Base-by-base conservation (phyloP, 1,140 invertebrate genomes). In the Lutraria rhynchaena region DNA sequence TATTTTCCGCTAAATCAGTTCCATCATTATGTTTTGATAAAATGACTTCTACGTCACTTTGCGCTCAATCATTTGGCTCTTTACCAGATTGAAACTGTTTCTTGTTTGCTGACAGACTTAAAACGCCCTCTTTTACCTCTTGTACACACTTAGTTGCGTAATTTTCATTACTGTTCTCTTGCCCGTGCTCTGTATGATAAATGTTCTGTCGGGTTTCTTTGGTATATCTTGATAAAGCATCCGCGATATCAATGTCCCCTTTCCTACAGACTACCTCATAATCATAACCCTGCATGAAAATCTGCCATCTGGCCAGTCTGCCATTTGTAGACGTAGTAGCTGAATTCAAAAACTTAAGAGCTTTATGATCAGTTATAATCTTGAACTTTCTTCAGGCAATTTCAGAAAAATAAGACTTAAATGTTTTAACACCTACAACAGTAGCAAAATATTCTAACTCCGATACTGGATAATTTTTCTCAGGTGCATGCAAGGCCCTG, bases 311-410 rank as follows among this genome's bases (percentile, higher is more conserved):
- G 1, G 70, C 70, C 24, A 74, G 31, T 19, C 70, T 74, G 58
- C 33, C 29, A 41, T 71, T 71, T 53, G 46, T 9, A 22, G 46
- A 71, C 1, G 24, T 71, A 5, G 11, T 35, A 7, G 24, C 11
- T 1, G 22, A n/a, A 27, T 71, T 71, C 1, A 71, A 31, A 44
- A 4, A 22, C 35, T 29, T 71, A 1, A 71, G n/a, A 57, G 69
- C 51, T 57, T 71, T 53, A 57, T 71, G 69, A 27, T 71, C 69
- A 15, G 69, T 71, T 2, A 55, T 29, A 55, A 71, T 71, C 17
- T 5, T 71, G 69, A 71, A 71, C 17, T 29, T 33, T 33, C 11
- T 29, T 13, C 69, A 46, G 19, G 49, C n/a, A n/a, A n/a, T n/a
- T n/a, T n/a, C 35, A 9, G 69, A 53, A 24, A 71, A n/a, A 41